Evolutionary conservation across 1,140 invertebrate species (phyloP).

Genomic region (Conus betulinus): DNA sequence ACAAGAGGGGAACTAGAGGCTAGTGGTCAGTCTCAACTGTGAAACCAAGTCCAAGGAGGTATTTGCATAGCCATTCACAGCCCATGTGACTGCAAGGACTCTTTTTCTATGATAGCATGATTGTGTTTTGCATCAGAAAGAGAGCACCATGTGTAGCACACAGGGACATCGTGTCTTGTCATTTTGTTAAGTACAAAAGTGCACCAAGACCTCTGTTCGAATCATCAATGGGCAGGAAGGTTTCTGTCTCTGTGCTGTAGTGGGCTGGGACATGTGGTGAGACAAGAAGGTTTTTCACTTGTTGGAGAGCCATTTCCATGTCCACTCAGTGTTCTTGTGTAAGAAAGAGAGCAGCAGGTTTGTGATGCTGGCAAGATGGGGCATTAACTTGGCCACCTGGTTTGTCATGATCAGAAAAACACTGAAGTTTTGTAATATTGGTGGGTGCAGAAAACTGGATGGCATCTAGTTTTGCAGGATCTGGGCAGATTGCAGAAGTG

Average conservation of each 20-base stretch:
- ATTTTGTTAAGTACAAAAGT: constrained; percentile 32
- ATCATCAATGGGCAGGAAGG: too few species aligned
- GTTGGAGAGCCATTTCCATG: too few species aligned
- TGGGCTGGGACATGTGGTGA: too few species aligned
- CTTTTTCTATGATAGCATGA: constrained; percentile 74
- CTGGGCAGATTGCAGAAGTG: too few species aligned
- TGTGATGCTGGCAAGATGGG: too few species aligned
- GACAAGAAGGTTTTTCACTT: too few species aligned
- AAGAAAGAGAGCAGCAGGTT: too few species aligned
- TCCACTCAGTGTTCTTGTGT: too few species aligned
- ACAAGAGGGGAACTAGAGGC: constrained; percentile 61
- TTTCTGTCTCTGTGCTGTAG: too few species aligned
- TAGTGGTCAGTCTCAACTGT: constrained; percentile 68
- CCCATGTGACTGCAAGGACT: constrained; percentile 78
- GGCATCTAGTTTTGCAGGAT: too few species aligned
- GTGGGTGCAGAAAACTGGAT: not conserved
- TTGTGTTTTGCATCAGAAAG: constrained; percentile 64
- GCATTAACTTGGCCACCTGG: too few species aligned
- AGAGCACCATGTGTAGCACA: constrained; percentile 48
- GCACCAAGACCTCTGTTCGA: constrained; percentile 45
- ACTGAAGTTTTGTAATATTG: constrained; percentile 38
- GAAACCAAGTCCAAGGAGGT: constrained; percentile 72
- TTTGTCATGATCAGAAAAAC: constrained; percentile 34
- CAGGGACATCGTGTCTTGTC: constrained; percentile 35
- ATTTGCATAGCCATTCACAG: constrained; percentile 78